These are phyloP conservation scores for Beris chalybata DNA, from an alignment of 2,888 invertebrate genomes.

Conservation along the genomic window DNA sequence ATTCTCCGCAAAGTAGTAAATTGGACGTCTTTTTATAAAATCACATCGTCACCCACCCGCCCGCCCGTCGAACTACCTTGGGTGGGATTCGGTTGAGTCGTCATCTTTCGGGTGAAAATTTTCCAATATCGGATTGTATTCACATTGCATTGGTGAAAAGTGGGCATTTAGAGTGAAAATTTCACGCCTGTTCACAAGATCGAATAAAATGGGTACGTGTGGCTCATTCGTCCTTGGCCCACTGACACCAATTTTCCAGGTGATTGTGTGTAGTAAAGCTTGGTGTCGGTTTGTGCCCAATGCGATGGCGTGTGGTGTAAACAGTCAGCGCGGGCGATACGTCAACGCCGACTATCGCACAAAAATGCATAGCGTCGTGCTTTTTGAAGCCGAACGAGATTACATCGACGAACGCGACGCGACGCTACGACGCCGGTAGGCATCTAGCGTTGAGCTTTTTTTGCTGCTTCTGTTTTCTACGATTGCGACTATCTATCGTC, in stretches of 20 bases:
- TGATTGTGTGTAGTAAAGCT: constrained; percentile 12
- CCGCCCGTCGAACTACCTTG: not conserved
- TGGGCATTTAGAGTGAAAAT: constrained; percentile 26
- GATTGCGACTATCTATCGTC: too few species aligned
- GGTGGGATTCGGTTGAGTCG: not conserved
- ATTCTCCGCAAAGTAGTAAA: too few species aligned
- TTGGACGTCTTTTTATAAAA: too few species aligned
- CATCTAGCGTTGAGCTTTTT: too few species aligned
- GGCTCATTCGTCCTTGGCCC: constrained; percentile 34
- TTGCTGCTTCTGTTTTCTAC: too few species aligned
- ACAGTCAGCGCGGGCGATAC: too few species aligned
- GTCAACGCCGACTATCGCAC: too few species aligned
- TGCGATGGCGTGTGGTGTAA: not conserved
- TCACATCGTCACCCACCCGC: too few species aligned
- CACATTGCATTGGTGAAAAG: constrained; percentile 13
- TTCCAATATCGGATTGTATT: not conserved
- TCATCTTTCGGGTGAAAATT: not conserved
- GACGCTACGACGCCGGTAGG: too few species aligned
- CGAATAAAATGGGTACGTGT: constrained; percentile 13
- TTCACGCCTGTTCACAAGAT: constrained; percentile 26
- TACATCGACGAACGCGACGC: too few species aligned
- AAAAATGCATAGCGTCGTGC: too few species aligned
- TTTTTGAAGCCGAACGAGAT: too few species aligned
- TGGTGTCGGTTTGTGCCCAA: not conserved
- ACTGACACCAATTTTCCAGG: constrained; percentile 34